Conservation (phyloP, 1,140 invertebrate species). For the Probaryconus sp. region DNA sequence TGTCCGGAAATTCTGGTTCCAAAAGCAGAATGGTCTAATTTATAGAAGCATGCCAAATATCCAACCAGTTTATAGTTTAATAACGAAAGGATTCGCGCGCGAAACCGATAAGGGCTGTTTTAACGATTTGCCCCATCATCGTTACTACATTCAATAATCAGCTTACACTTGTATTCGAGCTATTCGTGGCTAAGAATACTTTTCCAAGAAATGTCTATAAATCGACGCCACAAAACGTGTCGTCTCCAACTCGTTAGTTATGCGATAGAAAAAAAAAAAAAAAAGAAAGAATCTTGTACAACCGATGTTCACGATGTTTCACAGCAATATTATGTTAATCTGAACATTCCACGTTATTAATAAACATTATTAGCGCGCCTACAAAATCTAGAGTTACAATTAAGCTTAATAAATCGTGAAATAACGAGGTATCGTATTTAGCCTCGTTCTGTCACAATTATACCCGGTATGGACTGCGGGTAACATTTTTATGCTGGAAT, state of each 20-base stretch:
- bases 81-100: slow-evolving; percentile 65
- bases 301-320: no score
- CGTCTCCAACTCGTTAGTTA: background rate
- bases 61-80: slow-evolving; percentile 71
- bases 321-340: no score
- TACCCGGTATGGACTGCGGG: no score
- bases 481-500: no score
- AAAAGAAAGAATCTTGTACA: no score
- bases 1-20: slow-evolving; percentile 65
- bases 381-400: no score
- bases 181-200: slow-evolving; percentile 30
- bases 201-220: slow-evolving; percentile 38
- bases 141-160: slow-evolving; percentile 56
- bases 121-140: slow-evolving; percentile 59
- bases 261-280: no score
- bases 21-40: slow-evolving; percentile 68
- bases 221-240: background rate
- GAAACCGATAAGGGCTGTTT: slow-evolving; percentile 60
- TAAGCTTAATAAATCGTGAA: no score
- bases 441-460: no score
- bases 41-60: slow-evolving; percentile 70
- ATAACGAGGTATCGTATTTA: no score
- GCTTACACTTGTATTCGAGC: slow-evolving; percentile 54
- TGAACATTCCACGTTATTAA: no score
- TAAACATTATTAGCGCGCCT: no score